Evolutionary conservation across 2,797 vertebrate species (phyloP).

Genomic region (Apodemus agrarius): DNA sequence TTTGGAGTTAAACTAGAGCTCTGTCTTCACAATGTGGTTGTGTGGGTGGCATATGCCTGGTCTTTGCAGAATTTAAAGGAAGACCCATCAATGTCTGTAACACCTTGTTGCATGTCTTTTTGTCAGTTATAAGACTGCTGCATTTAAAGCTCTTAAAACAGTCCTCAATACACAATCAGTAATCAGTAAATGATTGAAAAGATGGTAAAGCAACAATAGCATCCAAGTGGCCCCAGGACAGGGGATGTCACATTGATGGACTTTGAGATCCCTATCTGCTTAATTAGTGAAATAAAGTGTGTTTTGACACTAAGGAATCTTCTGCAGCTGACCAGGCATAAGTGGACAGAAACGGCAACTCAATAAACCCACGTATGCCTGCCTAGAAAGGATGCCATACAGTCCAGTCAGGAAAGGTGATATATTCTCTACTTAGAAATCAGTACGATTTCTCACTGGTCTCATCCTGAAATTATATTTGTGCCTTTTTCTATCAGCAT

Average conservation of each 20-base stretch:
- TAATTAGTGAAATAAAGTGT: neutral
- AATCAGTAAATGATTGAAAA: neutral
- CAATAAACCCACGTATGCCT: constrained; percentile 20
- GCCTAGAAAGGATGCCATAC: neutral
- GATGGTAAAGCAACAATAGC: neutral
- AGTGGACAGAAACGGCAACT: neutral
- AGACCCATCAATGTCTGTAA: neutral
- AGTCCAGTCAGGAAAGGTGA: neutral
- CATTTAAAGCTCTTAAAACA: neutral
- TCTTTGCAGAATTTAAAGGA: neutral
- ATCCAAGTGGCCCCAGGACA: neutral
- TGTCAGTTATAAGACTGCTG: neutral
- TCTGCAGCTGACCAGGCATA: neutral
- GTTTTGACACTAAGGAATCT: neutral
- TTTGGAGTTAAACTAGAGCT: constrained; percentile 1
- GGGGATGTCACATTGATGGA: neutral
- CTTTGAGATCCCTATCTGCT: neutral
- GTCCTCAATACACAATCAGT: neutral
- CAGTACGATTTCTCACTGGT: neutral
- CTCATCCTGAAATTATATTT: neutral
- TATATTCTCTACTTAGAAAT: neutral
- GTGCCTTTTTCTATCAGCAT: neutral
- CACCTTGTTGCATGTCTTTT: neutral
- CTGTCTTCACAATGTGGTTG: neutral
- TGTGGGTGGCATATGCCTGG: neutral